Evolutionary conservation across 2,113 vertebrate species (phyloP).

Genomic region (Tiliqua scincoides): DNA sequence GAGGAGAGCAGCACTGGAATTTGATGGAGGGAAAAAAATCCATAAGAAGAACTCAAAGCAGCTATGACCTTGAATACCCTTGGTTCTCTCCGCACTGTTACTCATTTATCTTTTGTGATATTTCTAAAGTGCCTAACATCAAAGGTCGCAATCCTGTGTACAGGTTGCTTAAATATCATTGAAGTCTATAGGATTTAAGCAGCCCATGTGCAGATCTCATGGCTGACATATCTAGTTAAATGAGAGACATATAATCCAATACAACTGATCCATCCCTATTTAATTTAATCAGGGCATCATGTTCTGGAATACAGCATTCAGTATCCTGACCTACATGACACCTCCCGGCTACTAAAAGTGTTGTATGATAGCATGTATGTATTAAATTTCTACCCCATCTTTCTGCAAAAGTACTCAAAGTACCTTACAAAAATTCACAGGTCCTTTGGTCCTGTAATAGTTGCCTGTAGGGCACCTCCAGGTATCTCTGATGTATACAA

Average conservation of each 20-base stretch:
- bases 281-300: background rate
- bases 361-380: too few relatives aligned
- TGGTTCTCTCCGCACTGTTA: background rate
- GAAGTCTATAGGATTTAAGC: background rate
- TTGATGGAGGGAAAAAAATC: background rate
- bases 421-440: too few relatives aligned
- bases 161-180: background rate
- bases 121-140: background rate
- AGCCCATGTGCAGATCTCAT: background rate
- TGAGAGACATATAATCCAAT: background rate
- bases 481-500: too few relatives aligned
- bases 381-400: too few relatives aligned
- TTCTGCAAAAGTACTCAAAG: too few relatives aligned
- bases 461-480: background rate
- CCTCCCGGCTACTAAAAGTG: too few relatives aligned
- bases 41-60: background rate
- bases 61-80: background rate
- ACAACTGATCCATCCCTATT: background rate
- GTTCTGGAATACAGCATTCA: background rate
- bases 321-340: too few relatives aligned
- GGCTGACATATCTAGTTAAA: background rate
- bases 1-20: background rate
- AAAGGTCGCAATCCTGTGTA: background rate
- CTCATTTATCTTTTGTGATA: background rate
- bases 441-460: background rate